Evolutionary conservation across 2,888 invertebrate genomes (phyloP), one percentile per base, ranked within the genome.

Genomic region (Scaptomyza parva): DNA sequence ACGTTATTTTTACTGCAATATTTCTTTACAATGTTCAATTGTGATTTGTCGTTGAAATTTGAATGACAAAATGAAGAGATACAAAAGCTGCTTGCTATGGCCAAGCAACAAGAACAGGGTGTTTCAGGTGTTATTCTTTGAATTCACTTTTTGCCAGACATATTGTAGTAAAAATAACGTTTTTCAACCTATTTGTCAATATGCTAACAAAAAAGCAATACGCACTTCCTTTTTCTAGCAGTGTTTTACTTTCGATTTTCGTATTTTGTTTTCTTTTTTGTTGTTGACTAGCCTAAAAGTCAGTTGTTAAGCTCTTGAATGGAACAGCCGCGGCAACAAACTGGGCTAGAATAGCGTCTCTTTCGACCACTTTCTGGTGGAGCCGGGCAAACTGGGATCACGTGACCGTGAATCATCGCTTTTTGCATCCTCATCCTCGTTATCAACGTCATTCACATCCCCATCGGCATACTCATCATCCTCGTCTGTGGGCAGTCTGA

Each of bases 321-420:
- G 77, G 63, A 62, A 82, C 61, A 70, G 70, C 60, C 69, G 70
- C 58, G 64, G 70, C 68, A 66, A 70, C 80, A 77, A 76, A 76
- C 80, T 81, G 90, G 90, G 90, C 91, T 95, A 96, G 93, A 96
- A 96, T 89, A 96, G 93, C 88, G 96, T 96, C 93, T 96, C 96
- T 89, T 95, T 95, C 74, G 96, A 95, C 93, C 95, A 95, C 86
- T 92, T 92, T 71, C 92, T 89, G 61, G 90, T 86, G 51, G 91
- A 88, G 70, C 91, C 90, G 66, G 92, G 91, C 82, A 91, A 74
- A 60, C 91, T 91, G 53, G 92, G 91, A 86, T 92, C 92, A 48
- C 86, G 79, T 24, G 82, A 78, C 6, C 39, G 64, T 40, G 62
- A 63, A 30, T 89, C 89, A 26, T 88, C 86, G 37, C 79, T 86